Evolutionary conservation across 2,888 invertebrate genomes (phyloP).

Genomic region (Ophion ventricosus): DNA sequence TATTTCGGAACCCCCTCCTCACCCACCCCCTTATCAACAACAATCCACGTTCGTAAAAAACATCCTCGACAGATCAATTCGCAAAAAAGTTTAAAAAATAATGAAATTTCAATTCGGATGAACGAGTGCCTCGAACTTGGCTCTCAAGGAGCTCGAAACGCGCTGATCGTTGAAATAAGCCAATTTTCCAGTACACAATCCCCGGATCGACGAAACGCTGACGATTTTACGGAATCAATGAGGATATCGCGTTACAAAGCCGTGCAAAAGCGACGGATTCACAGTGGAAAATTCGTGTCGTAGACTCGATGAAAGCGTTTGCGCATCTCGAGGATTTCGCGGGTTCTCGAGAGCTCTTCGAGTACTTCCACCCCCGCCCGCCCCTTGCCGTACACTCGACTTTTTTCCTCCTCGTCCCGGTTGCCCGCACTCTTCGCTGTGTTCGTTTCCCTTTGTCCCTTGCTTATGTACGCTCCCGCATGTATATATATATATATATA

Average conservation of each 20-base stretch:
- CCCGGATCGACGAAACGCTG: too few relatives aligned
- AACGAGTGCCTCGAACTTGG: too few relatives aligned
- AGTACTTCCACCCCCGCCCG: neutral
- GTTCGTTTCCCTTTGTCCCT: neutral
- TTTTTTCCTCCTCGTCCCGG: conserved; percentile 41
- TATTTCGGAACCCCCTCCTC: too few relatives aligned
- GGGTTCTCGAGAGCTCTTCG: conserved; percentile 47
- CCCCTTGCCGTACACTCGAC: neutral
- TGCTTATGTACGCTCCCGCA: conserved; percentile 38
- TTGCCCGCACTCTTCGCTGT: conserved; percentile 11
- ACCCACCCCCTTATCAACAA: neutral
- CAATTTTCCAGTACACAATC: too few relatives aligned
- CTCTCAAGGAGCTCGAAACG: too few relatives aligned
- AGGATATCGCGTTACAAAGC: conserved; percentile 32
- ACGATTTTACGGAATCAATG: conserved; percentile 1
- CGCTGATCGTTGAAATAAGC: too few relatives aligned
- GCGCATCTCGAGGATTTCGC: conserved; percentile 40
- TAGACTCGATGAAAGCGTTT: conserved; percentile 63
- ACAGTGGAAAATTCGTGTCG: conserved; percentile 63
- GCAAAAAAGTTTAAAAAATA: too few relatives aligned
- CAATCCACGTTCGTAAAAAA: too few relatives aligned
- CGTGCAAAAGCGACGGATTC: conserved; percentile 57
- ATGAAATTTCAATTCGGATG: too few relatives aligned
- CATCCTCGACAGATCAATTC: too few relatives aligned
- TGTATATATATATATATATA: conserved; percentile 37